Evolutionary conservation across 2,113 vertebrate genomes (phyloP).

Genomic region (Elachura formosa): DNA sequence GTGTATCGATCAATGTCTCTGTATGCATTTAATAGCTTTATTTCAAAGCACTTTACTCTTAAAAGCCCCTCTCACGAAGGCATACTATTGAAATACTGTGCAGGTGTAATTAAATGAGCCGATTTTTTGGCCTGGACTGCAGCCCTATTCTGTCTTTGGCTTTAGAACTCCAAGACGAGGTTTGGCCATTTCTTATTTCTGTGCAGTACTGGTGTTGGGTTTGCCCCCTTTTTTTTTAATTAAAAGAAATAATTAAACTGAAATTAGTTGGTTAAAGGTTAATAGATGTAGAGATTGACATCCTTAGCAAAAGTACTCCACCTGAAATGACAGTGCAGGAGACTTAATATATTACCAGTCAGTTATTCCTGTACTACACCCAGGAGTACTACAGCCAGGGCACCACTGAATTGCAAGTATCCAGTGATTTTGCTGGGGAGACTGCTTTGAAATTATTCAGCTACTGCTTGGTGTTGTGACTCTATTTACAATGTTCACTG

Average conservation of each 20-base stretch:
- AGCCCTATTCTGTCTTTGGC: neutral
- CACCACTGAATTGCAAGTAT: neutral
- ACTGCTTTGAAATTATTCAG: neutral
- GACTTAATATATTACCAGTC: conserved; percentile 4
- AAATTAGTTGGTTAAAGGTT: conserved; percentile 54
- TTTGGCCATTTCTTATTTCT: conserved; percentile 20
- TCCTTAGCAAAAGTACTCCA: conserved; percentile 9
- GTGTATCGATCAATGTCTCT: conserved; percentile 57
- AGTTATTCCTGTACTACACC: neutral
- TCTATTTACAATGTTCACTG: neutral
- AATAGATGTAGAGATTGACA: conserved; percentile 43
- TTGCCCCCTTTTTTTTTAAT: neutral
- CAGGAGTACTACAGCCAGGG: neutral
- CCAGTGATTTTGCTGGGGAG: neutral
- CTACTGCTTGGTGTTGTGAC: neutral
- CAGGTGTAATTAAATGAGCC: conserved; percentile 61
- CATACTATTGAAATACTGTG: conserved; percentile 49
- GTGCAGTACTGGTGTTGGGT: neutral
- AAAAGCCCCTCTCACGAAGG: conserved; percentile 55
- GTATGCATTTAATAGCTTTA: conserved; percentile 63
- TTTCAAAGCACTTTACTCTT: conserved; percentile 67
- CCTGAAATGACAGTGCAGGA: conserved; percentile 15
- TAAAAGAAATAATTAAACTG: conserved; percentile 43
- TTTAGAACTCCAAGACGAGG: neutral
- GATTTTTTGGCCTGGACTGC: neutral